Evolutionary conservation across 2,888 invertebrate genomes (phyloP).

Genomic region (Nycteola revayana): DNA sequence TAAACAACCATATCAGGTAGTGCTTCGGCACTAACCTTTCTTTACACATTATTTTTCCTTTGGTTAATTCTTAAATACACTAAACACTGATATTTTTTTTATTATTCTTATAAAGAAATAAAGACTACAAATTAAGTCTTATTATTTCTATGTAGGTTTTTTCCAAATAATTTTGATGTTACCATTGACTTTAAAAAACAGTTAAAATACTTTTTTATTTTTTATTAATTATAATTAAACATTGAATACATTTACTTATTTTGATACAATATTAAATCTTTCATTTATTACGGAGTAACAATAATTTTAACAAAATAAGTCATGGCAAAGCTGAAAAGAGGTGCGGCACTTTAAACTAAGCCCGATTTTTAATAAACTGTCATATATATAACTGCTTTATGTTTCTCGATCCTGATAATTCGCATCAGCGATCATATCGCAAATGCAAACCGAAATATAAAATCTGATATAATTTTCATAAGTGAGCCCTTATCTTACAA

Average conservation of each 20-base stretch:
- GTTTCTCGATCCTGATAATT: constrained; percentile 37
- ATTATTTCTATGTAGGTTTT: constrained; percentile 52
- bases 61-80: constrained; percentile 45
- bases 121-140: constrained; percentile 55
- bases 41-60: constrained; percentile 35
- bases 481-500: constrained; percentile 64
- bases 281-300: constrained; percentile 57
- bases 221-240: constrained; percentile 54
- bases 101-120: constrained; percentile 54
- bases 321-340: constrained; percentile 23
- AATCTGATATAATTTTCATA: constrained; percentile 50
- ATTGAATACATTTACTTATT: constrained; percentile 63
- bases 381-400: constrained; percentile 7
- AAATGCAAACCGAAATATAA: constrained; percentile 47
- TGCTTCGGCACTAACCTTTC: constrained; percentile 29
- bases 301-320: constrained; percentile 39
- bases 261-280: constrained; percentile 46
- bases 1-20: constrained; percentile 52
- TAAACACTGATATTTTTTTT: constrained; percentile 54
- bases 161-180: constrained; percentile 40
- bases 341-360: constrained; percentile 12
- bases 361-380: constrained; percentile 7
- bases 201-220: constrained; percentile 56
- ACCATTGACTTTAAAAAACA: constrained; percentile 51
- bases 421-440: constrained; percentile 28